A percentile compares a stretch with the other conserved stretches of the same genome.
phyloP scores from a whole-genome alignment of 2,113 vertebrate species.

The Puntigrus tetrazona region DNA sequence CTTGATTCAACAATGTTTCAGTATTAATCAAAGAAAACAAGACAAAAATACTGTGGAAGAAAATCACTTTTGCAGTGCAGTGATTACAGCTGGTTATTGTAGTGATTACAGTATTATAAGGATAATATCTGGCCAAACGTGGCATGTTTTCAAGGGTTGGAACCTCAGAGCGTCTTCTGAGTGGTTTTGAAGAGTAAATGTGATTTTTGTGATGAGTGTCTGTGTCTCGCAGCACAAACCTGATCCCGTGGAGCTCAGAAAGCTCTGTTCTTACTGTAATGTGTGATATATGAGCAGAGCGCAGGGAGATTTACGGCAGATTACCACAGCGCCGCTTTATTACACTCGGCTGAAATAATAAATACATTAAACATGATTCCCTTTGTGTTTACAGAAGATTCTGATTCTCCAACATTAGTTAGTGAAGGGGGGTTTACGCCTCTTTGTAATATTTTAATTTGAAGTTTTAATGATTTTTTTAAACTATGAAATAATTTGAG shows the following conservation, averaged over 20 bases:
- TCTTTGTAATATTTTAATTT: no score
- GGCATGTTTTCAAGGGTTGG: not conserved
- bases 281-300: not conserved
- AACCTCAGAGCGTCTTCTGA: not conserved
- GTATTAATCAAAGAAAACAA: not conserved
- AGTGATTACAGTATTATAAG: not conserved
- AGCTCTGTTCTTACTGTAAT: conserved; percentile 51
- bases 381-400: not conserved
- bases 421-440: no score
- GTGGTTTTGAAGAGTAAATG: conserved; percentile 35
- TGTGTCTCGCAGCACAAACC: conserved; percentile 44
- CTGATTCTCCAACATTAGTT: no score
- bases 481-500: no score
- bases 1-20: not conserved
- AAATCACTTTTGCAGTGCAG: not conserved
- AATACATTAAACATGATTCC: not conserved
- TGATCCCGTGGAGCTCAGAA: conserved; percentile 28
- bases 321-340: not conserved
- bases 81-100: not conserved
- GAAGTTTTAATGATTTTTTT: no score
- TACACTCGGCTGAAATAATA: not conserved
- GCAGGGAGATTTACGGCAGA: not conserved
- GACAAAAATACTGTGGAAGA: no score
- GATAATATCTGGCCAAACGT: not conserved
- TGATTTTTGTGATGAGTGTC: no score